These are phyloP conservation scores for Gandaritis pyraliata DNA, from an alignment of 2,888 invertebrate genomes.

Conservation along the genomic window DNA sequence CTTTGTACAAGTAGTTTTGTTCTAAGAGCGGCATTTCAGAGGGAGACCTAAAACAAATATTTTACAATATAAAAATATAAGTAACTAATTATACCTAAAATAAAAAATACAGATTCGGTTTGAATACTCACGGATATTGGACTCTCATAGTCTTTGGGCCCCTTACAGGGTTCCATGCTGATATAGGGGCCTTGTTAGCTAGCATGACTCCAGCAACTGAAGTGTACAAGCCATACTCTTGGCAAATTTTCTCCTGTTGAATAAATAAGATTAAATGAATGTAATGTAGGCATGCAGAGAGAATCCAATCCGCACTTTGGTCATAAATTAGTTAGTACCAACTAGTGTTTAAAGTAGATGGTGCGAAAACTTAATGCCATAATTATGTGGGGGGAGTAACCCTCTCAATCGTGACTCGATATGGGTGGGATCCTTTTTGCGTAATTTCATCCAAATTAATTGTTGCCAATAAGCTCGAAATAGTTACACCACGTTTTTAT, in stretches of 20 bases:
- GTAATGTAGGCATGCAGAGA: no score
- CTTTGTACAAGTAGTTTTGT: constrained; percentile 70
- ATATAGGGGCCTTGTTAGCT: constrained; percentile 86
- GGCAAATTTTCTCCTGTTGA: constrained; percentile 75
- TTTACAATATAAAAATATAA: background rate
- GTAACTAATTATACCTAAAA: background rate
- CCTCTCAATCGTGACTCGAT: no score
- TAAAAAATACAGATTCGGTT: background rate
- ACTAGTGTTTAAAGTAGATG: no score
- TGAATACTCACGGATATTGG: constrained; percentile 71
- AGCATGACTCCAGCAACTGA: constrained; percentile 89
- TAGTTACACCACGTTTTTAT: no score
- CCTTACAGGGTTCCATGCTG: constrained; percentile 90
- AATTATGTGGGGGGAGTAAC: no score
- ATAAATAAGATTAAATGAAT: background rate
- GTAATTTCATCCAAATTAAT: no score
- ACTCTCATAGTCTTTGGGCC: constrained; percentile 80
- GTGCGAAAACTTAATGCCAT: no score
- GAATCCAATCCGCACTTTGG: no score
- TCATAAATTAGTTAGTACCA: no score
- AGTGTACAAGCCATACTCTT: constrained; percentile 86
- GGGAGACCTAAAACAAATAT: constrained; percentile 58
- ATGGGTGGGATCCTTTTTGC: no score
- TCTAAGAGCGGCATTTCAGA: constrained; percentile 67
- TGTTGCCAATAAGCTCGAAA: no score